Conservation (phyloP, 2,888 invertebrate species). For the Hipparchia sbordonii region DNA sequence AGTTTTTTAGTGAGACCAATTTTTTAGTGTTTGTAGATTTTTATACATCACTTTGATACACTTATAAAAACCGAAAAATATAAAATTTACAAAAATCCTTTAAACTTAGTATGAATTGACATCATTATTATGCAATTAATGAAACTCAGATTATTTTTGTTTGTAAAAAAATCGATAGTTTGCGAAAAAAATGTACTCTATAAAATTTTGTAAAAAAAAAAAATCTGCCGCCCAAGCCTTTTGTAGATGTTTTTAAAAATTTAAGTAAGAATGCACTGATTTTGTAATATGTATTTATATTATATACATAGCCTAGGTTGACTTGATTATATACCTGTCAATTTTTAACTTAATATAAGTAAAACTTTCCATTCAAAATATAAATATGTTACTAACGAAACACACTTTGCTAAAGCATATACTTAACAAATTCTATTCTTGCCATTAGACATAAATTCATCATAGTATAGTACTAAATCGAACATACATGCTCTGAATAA, state of each 20-base stretch:
- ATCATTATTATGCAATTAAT: neutral
- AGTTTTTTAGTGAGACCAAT: conserved; percentile 47
- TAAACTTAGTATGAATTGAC: neutral
- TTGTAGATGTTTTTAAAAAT: conserved; percentile 42
- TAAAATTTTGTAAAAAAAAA: neutral
- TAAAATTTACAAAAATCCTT: neutral
- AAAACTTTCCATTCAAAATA: no score
- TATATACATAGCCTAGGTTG: neutral
- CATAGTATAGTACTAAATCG: no score
- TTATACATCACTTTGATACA: conserved; percentile 28
- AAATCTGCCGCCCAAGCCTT: conserved; percentile 43
- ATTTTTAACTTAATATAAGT: neutral
- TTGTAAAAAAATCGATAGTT: neutral
- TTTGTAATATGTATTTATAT: conserved; percentile 37
- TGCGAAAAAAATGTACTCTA: neutral
- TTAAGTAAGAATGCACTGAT: conserved; percentile 39
- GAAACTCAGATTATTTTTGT: neutral
- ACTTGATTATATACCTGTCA: conserved; percentile 9
- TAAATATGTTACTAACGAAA: no score
- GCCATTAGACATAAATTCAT: neutral
- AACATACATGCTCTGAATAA: no score
- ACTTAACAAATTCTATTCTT: neutral
- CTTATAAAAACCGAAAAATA: conserved; percentile 3
- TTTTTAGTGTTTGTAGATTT: conserved; percentile 40
- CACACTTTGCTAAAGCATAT: neutral